A percentile compares a stretch with the other conserved stretches of the same genome.
These are phyloP conservation scores for Hypomecis punctinalis DNA, from an alignment of 2,888 invertebrate species.

Conservation along the genomic window DNA sequence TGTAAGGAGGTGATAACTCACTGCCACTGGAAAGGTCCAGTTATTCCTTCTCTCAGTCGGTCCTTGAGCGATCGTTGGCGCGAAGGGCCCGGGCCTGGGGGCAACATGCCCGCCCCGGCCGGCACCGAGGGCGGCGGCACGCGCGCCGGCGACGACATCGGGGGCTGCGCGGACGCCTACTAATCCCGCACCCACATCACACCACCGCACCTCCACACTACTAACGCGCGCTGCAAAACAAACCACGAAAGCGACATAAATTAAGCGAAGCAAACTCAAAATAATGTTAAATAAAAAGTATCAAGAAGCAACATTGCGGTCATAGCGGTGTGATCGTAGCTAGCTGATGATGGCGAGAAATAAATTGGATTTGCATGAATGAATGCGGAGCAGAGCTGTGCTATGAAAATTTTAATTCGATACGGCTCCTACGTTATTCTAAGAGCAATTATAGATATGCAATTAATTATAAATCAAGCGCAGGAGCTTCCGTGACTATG, in stretches of 20 bases:
- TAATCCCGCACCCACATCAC: slow-evolving; percentile 62
- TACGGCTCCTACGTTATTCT: slow-evolving; percentile 10
- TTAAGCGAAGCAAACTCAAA: slow-evolving; percentile 73
- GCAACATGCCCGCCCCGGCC: slow-evolving; percentile 77
- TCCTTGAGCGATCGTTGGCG: slow-evolving; percentile 92
- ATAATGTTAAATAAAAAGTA: slow-evolving; percentile 44
- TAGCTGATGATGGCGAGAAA: slow-evolving; percentile 13
- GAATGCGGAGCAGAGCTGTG: slow-evolving; percentile 11
- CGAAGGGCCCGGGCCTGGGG: slow-evolving; percentile 85
- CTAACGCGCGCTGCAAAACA: slow-evolving; percentile 80
- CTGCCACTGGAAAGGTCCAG: slow-evolving; percentile 93
- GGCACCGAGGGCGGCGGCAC: slow-evolving; percentile 64
- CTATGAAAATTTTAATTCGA: slow-evolving; percentile 1
- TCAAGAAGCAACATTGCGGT: slow-evolving; percentile 49
- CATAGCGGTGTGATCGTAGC: slow-evolving; percentile 13
- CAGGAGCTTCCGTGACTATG: slow-evolving; percentile 22
- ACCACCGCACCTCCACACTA: slow-evolving; percentile 71
- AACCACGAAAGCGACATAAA: slow-evolving; percentile 80
- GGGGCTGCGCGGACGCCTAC: slow-evolving; percentile 56
- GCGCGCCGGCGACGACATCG: slow-evolving; percentile 77
- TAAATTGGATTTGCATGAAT: slow-evolving; percentile 7
- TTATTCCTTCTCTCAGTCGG: slow-evolving; percentile 91
- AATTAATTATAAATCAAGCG: slow-evolving; percentile 8
- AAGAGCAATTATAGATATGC: slow-evolving; percentile 18
- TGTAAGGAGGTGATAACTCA: slow-evolving; percentile 81